These are phyloP conservation scores for Tetrapedia diversipes DNA, from an alignment of 2,888 invertebrate genomes.

Conservation along the genomic window DNA sequence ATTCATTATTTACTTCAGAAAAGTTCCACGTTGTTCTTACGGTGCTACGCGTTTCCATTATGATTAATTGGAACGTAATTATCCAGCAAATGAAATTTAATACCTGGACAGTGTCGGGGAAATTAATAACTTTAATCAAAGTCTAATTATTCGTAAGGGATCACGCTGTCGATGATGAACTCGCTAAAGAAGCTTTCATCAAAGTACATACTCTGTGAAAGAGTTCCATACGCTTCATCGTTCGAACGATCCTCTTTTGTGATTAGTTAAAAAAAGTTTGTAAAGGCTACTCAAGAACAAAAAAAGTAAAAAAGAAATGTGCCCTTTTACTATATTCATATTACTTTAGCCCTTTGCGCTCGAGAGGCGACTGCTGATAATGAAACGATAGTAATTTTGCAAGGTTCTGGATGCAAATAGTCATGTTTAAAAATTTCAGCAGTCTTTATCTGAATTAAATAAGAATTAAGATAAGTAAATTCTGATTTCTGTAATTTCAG, in stretches of 20 bases:
- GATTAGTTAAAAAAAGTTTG: background rate
- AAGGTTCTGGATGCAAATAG: too few relatives aligned
- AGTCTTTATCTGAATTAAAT: too few relatives aligned
- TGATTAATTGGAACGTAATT: background rate
- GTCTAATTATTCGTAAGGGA: background rate
- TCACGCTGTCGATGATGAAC: background rate
- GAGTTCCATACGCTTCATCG: background rate
- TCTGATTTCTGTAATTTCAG: too few relatives aligned
- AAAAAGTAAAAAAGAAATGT: background rate
- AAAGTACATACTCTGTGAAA: background rate
- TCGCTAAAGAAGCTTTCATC: background rate
- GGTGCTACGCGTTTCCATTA: background rate
- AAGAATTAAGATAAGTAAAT: too few relatives aligned
- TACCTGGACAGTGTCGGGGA: too few relatives aligned
- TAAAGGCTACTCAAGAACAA: background rate
- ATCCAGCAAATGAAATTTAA: background rate
- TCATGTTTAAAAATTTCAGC: too few relatives aligned
- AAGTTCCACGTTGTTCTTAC: background rate
- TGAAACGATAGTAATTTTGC: too few relatives aligned
- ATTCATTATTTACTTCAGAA: constrained; percentile 12
- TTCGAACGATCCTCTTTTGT: background rate
- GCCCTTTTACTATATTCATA: too few relatives aligned
- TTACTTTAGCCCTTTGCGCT: too few relatives aligned
- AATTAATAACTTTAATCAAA: background rate
- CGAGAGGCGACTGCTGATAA: too few relatives aligned